Base-by-base conservation (phyloP, 2,113 vertebrate genomes). In the Dipodomys spectabilis region DNA sequence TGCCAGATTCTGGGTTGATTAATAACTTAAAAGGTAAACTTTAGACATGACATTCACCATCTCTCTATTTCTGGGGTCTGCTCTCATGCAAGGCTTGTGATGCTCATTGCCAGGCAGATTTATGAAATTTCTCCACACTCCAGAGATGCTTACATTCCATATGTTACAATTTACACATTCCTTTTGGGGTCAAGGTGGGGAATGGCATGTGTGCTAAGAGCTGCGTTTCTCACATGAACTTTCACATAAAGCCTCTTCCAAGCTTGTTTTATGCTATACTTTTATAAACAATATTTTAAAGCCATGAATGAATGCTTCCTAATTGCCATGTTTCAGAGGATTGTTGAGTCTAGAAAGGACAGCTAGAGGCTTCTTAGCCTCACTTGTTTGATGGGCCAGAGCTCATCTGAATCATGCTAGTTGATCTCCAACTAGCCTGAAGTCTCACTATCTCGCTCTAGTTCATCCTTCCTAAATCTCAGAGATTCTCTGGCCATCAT, bases 131-230 rank as follows among this genome's bases (percentile, higher is more conserved):
- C 78, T 93, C 94, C 68, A 75, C 81, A 57, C 78, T 93, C 92
- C 68, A 75, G 81, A 64, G 90, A 72, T 9, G 69, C 93, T 95
- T 92, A 91, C 95, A 96, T 97, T 96, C 97, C 97, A 74, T 81
- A 96, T 71, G 92, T 57, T 95, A 91, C 88, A 93, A 95, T 96
- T 97, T 95, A 97, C 92, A 91, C 96, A 97, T 97, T 97, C 97
- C 88, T 97, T 79, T 89, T 45, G 82, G 79, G 96, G 96, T 93
- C 95, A 93, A 93, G 93, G 96, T 94, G 83, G 93, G 74, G 93
- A 95, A 92, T 83, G 94, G 95, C 94, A 95, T 73, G 82, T 9
- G 0, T 28, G 71, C 82, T 93, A 90, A 95, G 90, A 88, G 95
- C 95, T 94, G 77, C 44, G 27, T 94, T 95, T 92, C 93, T 95